Evolutionary conservation across 1,140 invertebrate species (phyloP), one percentile per base, ranked within the genome.

Genomic region (Maniola jurtina): DNA sequence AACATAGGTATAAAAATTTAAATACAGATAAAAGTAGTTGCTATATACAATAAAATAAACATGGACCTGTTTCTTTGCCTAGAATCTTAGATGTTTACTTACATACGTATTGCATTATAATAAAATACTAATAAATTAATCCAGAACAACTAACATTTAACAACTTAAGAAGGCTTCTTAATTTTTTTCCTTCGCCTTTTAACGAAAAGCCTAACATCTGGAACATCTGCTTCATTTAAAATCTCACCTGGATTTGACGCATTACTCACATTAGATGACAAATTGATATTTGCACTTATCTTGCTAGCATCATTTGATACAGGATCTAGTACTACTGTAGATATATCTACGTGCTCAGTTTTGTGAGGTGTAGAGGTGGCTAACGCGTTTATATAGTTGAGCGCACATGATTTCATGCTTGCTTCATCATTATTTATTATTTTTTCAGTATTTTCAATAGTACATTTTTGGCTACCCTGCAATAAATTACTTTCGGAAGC

Each of bases 161-260:
- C 50, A 58, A 10, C 14, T 14, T 16, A 5, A 10, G 38, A 57
- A 42, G 33, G 61, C 34, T 66, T 72, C 73, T 61, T 80, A 54
- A 73, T 83, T 9, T 72, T 16, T 82, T 79, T 88, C 48, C 78
- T 81, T 69, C 80, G 67, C 60, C 86, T 75, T 69, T 77, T 83
- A 6, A 88, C 76, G 73, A 87, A 79, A 76, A 90, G 88, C 70
- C 84, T 83, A 11, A 90, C 75, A 64, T 90, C 88, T 42, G 88
- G 88, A 52, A 75, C 74, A 61, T 87, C 82, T 7, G 40, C 61
- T 34, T 66, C 68, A 57, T 64, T 73, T 11, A 34, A 11, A 61
- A 10, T 40, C 10, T 50, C 54, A 42, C 69, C 71, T 6, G 64
- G 13, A 50, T 45, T 67, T 45, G 55, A 67, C 61, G 63, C 60